Conservation (phyloP, 1,140 invertebrate species). For the Camponotus pennsylvanicus region DNA sequence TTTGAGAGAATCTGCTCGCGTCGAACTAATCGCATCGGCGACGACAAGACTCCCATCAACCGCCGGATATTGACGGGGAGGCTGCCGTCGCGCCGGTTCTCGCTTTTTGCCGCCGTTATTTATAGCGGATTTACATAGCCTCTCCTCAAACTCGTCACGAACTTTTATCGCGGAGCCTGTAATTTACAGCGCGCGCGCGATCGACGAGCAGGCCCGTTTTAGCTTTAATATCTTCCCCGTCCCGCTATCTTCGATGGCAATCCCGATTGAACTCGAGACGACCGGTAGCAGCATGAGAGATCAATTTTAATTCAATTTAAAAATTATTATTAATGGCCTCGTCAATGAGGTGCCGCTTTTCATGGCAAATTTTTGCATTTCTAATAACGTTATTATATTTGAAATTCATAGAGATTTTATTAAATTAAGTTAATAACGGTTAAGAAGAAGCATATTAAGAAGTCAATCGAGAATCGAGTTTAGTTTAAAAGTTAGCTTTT, state of each 20-base stretch:
- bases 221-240: conserved; percentile 18
- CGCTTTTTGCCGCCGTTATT: conserved; percentile 69
- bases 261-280: conserved; percentile 38
- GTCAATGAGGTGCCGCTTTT: conserved; percentile 7
- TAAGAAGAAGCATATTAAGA: background rate
- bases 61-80: conserved; percentile 65
- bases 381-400: conserved; percentile 1
- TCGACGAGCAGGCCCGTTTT: conserved; percentile 28
- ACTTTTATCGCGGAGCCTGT: conserved; percentile 57
- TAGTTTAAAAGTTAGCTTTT: background rate
- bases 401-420: conserved; percentile 11
- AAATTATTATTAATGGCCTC: conserved; percentile 42
- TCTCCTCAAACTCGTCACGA: conserved; percentile 60
- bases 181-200: conserved; percentile 58
- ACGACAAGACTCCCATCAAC: conserved; percentile 71
- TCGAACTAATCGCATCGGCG: conserved; percentile 53
- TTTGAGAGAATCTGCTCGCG: conserved; percentile 15
- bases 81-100: conserved; percentile 57
- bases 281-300: background rate
- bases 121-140: conserved; percentile 68
- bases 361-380: background rate
- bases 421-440: conserved; percentile 30
- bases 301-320: conserved; percentile 34
- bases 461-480: background rate
- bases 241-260: background rate